Percentiles rank a stretch among this genome's conserved stretches.
phyloP scores from a whole-genome alignment of 2,113 vertebrate species.

The Riparia riparia region DNA sequence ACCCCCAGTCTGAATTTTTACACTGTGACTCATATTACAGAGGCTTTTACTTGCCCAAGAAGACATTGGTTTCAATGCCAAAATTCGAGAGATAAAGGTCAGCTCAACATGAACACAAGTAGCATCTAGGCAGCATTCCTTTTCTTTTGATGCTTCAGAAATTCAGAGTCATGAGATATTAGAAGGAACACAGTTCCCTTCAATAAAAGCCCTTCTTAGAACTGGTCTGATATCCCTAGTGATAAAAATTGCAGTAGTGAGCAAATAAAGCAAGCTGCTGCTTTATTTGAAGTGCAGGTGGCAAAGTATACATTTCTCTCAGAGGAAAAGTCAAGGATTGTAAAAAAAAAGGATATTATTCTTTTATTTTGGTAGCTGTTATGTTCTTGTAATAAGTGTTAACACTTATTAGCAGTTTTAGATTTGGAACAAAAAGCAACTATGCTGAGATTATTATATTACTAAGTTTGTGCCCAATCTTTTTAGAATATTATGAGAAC shows the following conservation, averaged over 20 bases:
- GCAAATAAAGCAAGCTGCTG: not conserved
- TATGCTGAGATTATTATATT: not conserved
- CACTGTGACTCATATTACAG: not conserved
- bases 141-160: not conserved
- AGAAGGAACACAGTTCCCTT: not conserved
- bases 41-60: not conserved
- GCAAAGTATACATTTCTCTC: not conserved
- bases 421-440: not conserved
- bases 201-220: not conserved
- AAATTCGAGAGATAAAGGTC: not conserved
- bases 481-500: not conserved
- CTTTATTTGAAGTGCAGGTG: not conserved
- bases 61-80: not conserved
- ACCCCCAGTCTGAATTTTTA: not conserved
- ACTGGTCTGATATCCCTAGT: not conserved
- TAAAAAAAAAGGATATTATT: not conserved
- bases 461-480: not conserved
- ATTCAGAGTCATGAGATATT: not conserved
- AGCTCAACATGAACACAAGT: not conserved
- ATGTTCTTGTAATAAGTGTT: not conserved
- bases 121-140: not conserved
- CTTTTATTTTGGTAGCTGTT: not conserved
- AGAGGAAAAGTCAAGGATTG: not conserved
- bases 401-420: not conserved
- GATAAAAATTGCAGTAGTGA: not conserved